phyloP scores from a whole-genome alignment of 2,888 invertebrate species.

The Helicoverpa assulta region DNA sequence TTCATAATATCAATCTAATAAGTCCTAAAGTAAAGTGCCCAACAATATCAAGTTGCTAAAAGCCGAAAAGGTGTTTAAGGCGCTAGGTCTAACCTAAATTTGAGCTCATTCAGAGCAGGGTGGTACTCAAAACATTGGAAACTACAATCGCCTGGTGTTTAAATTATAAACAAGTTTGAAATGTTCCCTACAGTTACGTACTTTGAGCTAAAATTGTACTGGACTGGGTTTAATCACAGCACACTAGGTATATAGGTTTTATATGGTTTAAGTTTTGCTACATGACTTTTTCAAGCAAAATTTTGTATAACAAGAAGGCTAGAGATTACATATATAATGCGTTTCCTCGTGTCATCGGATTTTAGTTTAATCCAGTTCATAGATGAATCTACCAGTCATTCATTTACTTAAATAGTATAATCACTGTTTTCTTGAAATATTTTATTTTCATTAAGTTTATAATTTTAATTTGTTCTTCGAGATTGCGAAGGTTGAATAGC shows the following conservation, averaged over 20 bases:
- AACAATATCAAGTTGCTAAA: slow-evolving; percentile 35
- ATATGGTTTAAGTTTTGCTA: background rate
- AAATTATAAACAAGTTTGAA: slow-evolving; percentile 43
- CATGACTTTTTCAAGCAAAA: too few relatives aligned
- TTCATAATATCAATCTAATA: background rate
- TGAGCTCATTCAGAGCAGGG: slow-evolving; percentile 22
- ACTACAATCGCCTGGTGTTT: slow-evolving; percentile 44
- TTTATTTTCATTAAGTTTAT: too few relatives aligned
- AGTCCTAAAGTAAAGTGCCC: slow-evolving; percentile 8
- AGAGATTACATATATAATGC: too few relatives aligned
- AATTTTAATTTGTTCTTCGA: too few relatives aligned
- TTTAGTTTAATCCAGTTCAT: too few relatives aligned
- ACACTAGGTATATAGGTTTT: background rate
- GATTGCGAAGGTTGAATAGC: too few relatives aligned
- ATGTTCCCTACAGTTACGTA: slow-evolving; percentile 31
- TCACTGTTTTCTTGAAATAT: too few relatives aligned
- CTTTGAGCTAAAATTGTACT: slow-evolving; percentile 24
- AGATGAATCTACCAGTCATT: too few relatives aligned
- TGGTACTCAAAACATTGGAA: slow-evolving; percentile 38
- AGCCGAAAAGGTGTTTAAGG: slow-evolving; percentile 35
- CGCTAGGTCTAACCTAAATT: slow-evolving; percentile 24
- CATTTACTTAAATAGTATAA: too few relatives aligned
- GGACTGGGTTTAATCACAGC: background rate
- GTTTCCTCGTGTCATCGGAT: too few relatives aligned
- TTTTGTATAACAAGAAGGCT: too few relatives aligned